These are phyloP conservation scores for Solenopsis fugax DNA, from an alignment of 1,140 invertebrate species.

Conservation along the genomic window DNA sequence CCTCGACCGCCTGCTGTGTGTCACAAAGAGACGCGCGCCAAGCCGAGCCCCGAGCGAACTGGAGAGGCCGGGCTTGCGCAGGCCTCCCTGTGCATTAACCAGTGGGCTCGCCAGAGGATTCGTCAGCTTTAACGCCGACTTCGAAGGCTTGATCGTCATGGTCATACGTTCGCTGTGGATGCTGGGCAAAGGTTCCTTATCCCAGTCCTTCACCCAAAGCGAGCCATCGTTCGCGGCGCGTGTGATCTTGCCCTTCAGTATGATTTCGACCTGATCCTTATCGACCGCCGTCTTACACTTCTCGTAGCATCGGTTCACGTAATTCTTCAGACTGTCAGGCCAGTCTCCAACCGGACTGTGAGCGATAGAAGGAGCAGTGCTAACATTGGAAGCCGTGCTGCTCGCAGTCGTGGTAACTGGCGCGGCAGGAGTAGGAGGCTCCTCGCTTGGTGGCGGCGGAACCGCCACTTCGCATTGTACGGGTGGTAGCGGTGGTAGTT, in stretches of 20 bases:
- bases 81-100: slow-evolving; percentile 74
- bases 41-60: slow-evolving; percentile 87
- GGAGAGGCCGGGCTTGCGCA: slow-evolving; percentile 86
- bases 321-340: slow-evolving; percentile 93
- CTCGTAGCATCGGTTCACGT: slow-evolving; percentile 96
- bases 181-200: slow-evolving; percentile 95
- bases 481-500: slow-evolving; percentile 88
- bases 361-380: slow-evolving; percentile 77
- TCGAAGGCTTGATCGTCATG: slow-evolving; percentile 87
- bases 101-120: slow-evolving; percentile 75
- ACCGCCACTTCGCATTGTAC: slow-evolving; percentile 83
- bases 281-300: slow-evolving; percentile 95
- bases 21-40: slow-evolving; percentile 85
- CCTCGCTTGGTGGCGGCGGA: slow-evolving; percentile 79
- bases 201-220: slow-evolving; percentile 96
- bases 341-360: slow-evolving; percentile 87
- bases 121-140: slow-evolving; percentile 74
- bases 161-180: slow-evolving; percentile 92
- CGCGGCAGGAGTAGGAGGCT: slow-evolving; percentile 70
- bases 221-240: slow-evolving; percentile 94
- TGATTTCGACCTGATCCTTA: slow-evolving; percentile 97
- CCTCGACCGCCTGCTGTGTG: slow-evolving; percentile 83
- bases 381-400: slow-evolving; percentile 53
- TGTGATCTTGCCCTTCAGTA: slow-evolving; percentile 97
- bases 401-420: slow-evolving; percentile 54